Evolutionary conservation across 2,113 vertebrate genomes (phyloP).

Genomic region (Boulengeromyrus knoepffleri): DNA sequence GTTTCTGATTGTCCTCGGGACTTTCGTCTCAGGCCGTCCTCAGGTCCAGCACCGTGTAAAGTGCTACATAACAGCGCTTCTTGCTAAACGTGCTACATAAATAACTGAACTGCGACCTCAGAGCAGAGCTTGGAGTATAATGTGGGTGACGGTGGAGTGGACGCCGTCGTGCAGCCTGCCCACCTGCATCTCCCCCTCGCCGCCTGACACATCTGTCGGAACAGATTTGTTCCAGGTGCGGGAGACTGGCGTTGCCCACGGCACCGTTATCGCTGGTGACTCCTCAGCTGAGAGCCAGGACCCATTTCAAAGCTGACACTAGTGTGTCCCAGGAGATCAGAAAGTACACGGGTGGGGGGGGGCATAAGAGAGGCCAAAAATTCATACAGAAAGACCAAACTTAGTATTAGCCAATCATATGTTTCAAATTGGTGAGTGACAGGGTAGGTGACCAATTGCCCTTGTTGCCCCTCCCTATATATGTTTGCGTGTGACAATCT

Average conservation of each 20-base stretch:
- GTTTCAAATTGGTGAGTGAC: not conserved
- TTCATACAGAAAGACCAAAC: not conserved
- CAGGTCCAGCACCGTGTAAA: not conserved
- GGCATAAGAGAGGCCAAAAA: not conserved
- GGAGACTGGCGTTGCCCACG: not conserved
- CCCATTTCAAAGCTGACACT: not conserved
- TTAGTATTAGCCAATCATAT: not conserved
- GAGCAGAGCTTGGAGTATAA: not conserved
- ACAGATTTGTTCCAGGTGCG: not conserved
- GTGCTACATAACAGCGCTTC: not conserved
- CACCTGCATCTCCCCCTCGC: not conserved
- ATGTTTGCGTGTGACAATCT: not conserved
- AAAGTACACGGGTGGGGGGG: not conserved
- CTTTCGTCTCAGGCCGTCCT: not conserved
- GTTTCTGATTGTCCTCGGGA: not conserved
- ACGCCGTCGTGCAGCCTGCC: not conserved
- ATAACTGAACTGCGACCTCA: not conserved
- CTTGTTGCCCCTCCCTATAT: not conserved
- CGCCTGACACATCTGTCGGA: not conserved
- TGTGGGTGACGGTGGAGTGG: not conserved
- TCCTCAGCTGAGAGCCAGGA: not conserved
- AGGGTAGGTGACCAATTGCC: not conserved
- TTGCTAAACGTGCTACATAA: not conserved
- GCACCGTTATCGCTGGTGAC: not conserved
- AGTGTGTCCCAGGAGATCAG: not conserved